These are phyloP conservation scores for Remorina albescens DNA, from an alignment of 2,797 vertebrate species.

Conservation along the genomic window DNA sequence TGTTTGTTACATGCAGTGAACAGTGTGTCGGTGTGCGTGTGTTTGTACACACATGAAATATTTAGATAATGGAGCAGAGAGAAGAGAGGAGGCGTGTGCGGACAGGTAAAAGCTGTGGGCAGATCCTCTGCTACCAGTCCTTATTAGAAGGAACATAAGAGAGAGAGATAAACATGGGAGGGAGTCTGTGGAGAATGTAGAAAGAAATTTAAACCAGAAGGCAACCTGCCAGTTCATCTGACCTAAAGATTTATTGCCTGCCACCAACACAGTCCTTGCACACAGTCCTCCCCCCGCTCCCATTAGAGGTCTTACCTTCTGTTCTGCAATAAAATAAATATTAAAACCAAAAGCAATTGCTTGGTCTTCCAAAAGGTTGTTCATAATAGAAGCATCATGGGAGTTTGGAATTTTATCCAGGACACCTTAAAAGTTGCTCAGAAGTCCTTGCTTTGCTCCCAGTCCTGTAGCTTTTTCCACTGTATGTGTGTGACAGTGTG, in stretches of 20 bases:
- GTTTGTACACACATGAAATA: conserved; percentile 19
- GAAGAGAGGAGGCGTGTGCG: conserved; percentile 54
- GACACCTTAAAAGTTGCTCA: too few species aligned
- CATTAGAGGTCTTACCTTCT: neutral
- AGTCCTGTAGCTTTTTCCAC: too few species aligned
- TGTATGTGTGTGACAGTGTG: too few species aligned
- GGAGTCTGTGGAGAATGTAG: neutral
- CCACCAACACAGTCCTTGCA: neutral
- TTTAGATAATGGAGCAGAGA: conserved; percentile 35
- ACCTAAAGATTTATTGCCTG: conserved; percentile 31
- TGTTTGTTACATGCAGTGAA: conserved; percentile 23
- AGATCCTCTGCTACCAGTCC: neutral
- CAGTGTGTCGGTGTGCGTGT: too few species aligned
- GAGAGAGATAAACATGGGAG: conserved; percentile 9
- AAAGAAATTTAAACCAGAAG: conserved; percentile 7
- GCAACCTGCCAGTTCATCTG: conserved; percentile 49
- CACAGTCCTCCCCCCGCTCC: neutral
- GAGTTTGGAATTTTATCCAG: too few species aligned
- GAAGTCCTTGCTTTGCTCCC: too few species aligned
- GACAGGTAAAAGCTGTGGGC: conserved; percentile 51
- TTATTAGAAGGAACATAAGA: conserved; percentile 20
- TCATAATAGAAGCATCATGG: too few species aligned
- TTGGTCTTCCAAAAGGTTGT: too few species aligned
- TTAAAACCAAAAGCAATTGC: too few species aligned
- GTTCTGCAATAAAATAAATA: neutral